phyloP scores from a whole-genome alignment of 2,888 invertebrate species.

The Thera britannica region DNA sequence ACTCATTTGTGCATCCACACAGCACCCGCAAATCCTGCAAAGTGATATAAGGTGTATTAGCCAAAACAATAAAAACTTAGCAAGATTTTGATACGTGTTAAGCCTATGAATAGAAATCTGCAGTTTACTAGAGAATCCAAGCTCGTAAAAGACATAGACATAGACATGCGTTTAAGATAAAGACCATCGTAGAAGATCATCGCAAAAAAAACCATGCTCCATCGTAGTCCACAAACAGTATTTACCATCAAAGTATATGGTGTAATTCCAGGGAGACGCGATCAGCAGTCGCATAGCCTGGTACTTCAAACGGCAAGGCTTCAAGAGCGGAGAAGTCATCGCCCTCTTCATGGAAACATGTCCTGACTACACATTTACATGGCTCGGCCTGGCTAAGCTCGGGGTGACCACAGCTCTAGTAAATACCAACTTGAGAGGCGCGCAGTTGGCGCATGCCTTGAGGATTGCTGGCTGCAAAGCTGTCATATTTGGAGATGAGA shows the following conservation, averaged over 20 bases:
- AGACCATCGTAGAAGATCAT: no score
- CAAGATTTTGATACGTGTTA: no score
- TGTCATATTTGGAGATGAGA: conserved; percentile 90
- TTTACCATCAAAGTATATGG: background rate
- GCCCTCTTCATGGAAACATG: conserved; percentile 95
- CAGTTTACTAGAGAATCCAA: no score
- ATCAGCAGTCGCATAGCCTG: conserved; percentile 84
- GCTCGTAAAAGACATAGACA: no score
- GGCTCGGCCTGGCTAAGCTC: conserved; percentile 96
- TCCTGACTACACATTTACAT: conserved; percentile 93
- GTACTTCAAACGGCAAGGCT: conserved; percentile 82
- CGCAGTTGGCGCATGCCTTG: conserved; percentile 92
- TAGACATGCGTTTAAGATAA: no score
- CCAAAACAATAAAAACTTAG: no score
- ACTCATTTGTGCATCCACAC: no score
- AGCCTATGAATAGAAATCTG: no score
- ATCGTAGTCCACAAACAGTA: background rate
- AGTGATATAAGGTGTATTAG: no score
- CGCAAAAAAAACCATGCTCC: background rate
- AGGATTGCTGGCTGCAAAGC: conserved; percentile 91
- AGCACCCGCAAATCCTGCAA: no score
- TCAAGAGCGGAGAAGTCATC: conserved; percentile 91
- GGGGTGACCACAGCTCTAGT: conserved; percentile 93
- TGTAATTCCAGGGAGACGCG: conserved; percentile 78
- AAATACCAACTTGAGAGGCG: conserved; percentile 93